Base-by-base conservation (phyloP, 2,113 vertebrate genomes). In the Antennarius striatus region DNA sequence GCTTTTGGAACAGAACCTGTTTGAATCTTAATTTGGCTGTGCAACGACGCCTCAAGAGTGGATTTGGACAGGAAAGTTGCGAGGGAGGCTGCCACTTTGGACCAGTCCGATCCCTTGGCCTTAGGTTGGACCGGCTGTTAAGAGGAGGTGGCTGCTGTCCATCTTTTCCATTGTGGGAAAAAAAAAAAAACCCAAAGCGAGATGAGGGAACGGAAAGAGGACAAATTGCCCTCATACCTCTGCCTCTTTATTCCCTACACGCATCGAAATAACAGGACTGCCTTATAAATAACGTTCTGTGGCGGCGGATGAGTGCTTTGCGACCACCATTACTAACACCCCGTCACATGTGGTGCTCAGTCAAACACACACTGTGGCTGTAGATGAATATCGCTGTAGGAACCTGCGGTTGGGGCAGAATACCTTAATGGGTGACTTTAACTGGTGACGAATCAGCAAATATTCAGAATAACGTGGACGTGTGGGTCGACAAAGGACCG, bases 391-490 rank as follows among this genome's bases (percentile, higher is more conserved):
- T 28, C 77, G 73, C 80, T 56, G 56, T 53, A 15, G 63, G 68
- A 22, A 22, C 72, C 67, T 39, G 77, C 80, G 85, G 83, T 88
- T 77, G 67, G 60, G 45, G 80, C 86, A 87, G 87, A 86, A 77
- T 80, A 74, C 74, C 75, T 86, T 51, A 53, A 75, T 62, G 43
- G 32, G 16, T 29, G 58, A 59, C 40, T 51, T 43, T 75, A 71
- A 85, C 87, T 88, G 82, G 83, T 75, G 80, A 84, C 69, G 55
- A 57, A 68, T 62, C 65, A 51, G 22, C 30, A n/a, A 50, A 10
- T 17, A 49, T n/a, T 49, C 2, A 49, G 48, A 42, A n/a, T 40
- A 15, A 28, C 0, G 28, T 71, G 52, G 56, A 63, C 8, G 39
- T 50, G 13, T 13, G 16, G 17, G 6, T 29, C 0, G 2, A 32